Base-by-base conservation (phyloP, 2,888 invertebrate genomes). In the Entomobrya proxima region DNA sequence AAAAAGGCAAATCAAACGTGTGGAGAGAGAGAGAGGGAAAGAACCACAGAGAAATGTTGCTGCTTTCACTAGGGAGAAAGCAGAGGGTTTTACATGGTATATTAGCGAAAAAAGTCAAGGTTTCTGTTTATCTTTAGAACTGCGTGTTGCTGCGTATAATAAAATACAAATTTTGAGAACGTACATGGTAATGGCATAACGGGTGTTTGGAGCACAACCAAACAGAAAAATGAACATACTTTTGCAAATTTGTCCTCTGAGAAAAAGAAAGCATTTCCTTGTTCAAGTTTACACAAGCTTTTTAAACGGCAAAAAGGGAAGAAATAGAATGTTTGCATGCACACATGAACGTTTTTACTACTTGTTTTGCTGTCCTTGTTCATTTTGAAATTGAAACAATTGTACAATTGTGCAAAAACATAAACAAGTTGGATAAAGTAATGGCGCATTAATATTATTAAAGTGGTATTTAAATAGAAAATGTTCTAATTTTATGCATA, bases 201-300 rank as follows among this genome's bases (percentile, higher is more conserved):
- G 5, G 11, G 6, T 37, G 7, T 40, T 7, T 40, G 52, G 5
- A 18, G 6, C 52, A 18, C 13, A 58, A 32, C 24, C 64, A 44
- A 15, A 72, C 47, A n/a, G 27, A 44, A 0, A 72, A 44, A 72
- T 32, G 18, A 18, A 64, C 35, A 64, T 61, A n/a, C n/a, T 32
- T 77, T 44, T 61, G 44, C 47, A 77, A 76, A 76, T 58, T 76
- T 24, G 76, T 76, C 37, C 58, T 64, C 67, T 78, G 78, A 64
- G 78, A 78, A 24, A n/a, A 64, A 50, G 52, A 11, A 75, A 50
- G 21, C 58, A 58, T 58, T 61, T 77, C 44, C 24, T 77, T 52
- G 21, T 37, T 52, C n/a, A 18, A 47, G 76, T 77, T 77, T 77
- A 15, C 58, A n/a, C 40, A 77, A 58, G n/a, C 77, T 58, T 58